phyloP scores from a whole-genome alignment of 2,888 invertebrate species.

The Endomychus coccineus region DNA sequence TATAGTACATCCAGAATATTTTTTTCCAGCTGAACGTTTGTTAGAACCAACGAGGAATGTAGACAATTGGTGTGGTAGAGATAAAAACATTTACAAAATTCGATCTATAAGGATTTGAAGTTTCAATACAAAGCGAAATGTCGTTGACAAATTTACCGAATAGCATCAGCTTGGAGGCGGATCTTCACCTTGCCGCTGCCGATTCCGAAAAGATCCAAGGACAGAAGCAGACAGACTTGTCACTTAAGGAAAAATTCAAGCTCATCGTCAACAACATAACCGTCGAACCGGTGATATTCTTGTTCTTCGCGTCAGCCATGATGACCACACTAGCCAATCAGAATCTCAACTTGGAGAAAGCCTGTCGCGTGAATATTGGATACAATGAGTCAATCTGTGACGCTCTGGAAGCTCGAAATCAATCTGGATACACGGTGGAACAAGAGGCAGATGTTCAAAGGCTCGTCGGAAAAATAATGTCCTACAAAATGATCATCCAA shows the following conservation, averaged over 20 bases:
- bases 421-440: conserved; percentile 51
- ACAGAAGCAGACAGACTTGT: no score
- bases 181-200: no score
- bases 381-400: conserved; percentile 63
- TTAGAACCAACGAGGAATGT: no score
- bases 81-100: no score
- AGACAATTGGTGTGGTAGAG: no score
- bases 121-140: no score
- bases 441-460: conserved; percentile 47
- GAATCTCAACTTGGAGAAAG: conserved; percentile 75
- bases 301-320: conserved; percentile 53
- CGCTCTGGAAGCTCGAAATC: conserved; percentile 62
- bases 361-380: conserved; percentile 69
- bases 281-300: conserved; percentile 62
- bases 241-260: conserved; percentile 46
- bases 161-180: no score
- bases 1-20: no score
- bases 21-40: no score
- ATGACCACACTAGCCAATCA: conserved; percentile 65
- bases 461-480: conserved; percentile 42
- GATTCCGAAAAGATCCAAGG: no score
- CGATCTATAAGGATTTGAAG: no score
- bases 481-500: conserved; percentile 50
- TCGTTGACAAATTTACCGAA: no score
- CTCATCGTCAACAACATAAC: conserved; percentile 56